Evolutionary conservation across 2,797 vertebrate genomes (phyloP).

Genomic region (Amniataba percoides): DNA sequence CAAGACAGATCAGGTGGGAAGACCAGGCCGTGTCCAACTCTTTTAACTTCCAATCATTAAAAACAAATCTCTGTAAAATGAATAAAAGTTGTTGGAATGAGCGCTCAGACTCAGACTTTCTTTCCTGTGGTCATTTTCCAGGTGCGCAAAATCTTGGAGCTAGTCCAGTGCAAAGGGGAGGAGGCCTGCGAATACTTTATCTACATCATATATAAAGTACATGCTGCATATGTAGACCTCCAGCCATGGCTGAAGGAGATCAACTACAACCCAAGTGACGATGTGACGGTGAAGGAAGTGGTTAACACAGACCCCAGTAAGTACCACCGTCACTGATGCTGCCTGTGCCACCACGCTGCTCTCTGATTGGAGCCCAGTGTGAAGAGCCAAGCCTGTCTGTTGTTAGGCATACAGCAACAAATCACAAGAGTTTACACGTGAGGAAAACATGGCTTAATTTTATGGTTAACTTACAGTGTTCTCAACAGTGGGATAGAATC

Average conservation of each 20-base stretch:
- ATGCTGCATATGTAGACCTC: conserved; percentile 92
- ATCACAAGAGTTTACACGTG: neutral
- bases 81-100: neutral
- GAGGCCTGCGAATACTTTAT: conserved; percentile 92
- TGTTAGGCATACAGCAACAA: too few relatives aligned
- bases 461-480: neutral
- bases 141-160: conserved; percentile 94
- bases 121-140: conserved; percentile 51
- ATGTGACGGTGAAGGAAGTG: conserved; percentile 81
- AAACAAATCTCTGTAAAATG: neutral
- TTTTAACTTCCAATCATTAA: neutral
- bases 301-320: conserved; percentile 95
- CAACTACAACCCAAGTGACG: conserved; percentile 84
- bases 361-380: neutral
- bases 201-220: conserved; percentile 87
- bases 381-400: neutral
- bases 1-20: conserved; percentile 89
- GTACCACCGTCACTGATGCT: conserved; percentile 28
- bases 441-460: neutral
- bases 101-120: neutral
- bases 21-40: neutral
- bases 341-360: fast-evolving
- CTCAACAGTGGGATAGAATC: neutral
- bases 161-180: conserved; percentile 95
- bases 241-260: conserved; percentile 91